A percentile compares a stretch with the other conserved stretches of the same genome.
phyloP scores from a whole-genome alignment of 2,888 invertebrate genomes.

The Rotaria sp. region DNA sequence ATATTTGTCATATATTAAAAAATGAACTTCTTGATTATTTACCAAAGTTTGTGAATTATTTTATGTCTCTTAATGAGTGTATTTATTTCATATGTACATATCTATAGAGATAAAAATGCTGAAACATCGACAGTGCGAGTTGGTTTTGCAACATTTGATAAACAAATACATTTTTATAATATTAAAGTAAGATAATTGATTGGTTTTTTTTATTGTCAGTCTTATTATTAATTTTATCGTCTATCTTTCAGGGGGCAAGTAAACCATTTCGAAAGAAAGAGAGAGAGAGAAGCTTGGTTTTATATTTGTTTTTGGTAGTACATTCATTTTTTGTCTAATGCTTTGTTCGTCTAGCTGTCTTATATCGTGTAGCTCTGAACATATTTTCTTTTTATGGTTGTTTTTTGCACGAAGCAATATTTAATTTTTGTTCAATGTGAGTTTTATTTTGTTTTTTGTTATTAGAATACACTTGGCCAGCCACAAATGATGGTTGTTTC shows the following conservation, averaged over 20 bases:
- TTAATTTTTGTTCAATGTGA: no score
- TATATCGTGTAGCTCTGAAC: background rate
- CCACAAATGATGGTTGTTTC: conserved; percentile 95
- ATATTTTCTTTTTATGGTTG: background rate
- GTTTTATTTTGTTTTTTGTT: conserved; percentile 51
- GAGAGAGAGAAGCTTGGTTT: background rate
- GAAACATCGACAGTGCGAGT: conserved; percentile 68
- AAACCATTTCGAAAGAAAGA: background rate
- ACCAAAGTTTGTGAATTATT: conserved; percentile 49
- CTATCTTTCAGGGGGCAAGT: background rate
- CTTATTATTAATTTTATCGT: background rate
- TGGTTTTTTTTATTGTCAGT: background rate
- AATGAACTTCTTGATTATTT: conserved; percentile 33
- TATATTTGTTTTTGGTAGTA: no score
- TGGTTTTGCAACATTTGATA: conserved; percentile 83
- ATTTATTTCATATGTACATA: conserved; percentile 41
- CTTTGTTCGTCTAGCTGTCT: background rate
- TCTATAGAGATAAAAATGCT: conserved; percentile 53
- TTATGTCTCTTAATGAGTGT: conserved; percentile 44
- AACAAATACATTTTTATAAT: conserved; percentile 65
- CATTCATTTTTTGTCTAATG: background rate
- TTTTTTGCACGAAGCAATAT: no score
- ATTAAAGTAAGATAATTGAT: conserved; percentile 56
- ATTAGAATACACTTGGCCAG: conserved; percentile 62
- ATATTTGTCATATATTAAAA: conserved; percentile 50